Conservation (phyloP, 2,797 vertebrate species). For the Emys orbicularis region DNA sequence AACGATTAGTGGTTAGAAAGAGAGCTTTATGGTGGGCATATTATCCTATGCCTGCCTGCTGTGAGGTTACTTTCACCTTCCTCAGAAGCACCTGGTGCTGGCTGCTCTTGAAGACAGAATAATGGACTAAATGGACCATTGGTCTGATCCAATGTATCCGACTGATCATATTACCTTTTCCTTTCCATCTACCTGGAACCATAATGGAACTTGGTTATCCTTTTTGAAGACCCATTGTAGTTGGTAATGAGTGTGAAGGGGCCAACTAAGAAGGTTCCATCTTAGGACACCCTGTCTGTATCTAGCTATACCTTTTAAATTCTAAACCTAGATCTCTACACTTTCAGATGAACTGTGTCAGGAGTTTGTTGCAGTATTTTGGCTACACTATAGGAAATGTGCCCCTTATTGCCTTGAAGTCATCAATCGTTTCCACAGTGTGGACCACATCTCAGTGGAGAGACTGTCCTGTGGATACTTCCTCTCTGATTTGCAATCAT, state of each 20-base stretch:
- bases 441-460: not conserved
- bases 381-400: not conserved
- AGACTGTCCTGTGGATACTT: no score
- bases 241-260: slow-evolving; percentile 9
- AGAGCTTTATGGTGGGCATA: slow-evolving; percentile 66
- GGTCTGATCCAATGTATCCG: not conserved
- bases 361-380: not conserved
- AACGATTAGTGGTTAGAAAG: slow-evolving; percentile 49
- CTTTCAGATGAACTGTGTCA: not conserved
- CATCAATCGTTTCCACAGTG: not conserved
- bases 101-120: slow-evolving; percentile 39
- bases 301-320: not conserved
- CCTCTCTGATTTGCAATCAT: not conserved
- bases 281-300: not conserved
- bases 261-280: not conserved
- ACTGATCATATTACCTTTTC: slow-evolving; percentile 16
- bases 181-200: not conserved
- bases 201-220: not conserved
- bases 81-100: slow-evolving; percentile 48
- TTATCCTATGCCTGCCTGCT: slow-evolving; percentile 57
- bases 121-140: slow-evolving; percentile 7
- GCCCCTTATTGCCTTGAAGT: not conserved
- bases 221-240: not conserved
- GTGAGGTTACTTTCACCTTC: slow-evolving; percentile 14
- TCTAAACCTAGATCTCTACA: not conserved